phyloP scores from a whole-genome alignment of 2,888 invertebrate species.

The Bombylius discolor region DNA sequence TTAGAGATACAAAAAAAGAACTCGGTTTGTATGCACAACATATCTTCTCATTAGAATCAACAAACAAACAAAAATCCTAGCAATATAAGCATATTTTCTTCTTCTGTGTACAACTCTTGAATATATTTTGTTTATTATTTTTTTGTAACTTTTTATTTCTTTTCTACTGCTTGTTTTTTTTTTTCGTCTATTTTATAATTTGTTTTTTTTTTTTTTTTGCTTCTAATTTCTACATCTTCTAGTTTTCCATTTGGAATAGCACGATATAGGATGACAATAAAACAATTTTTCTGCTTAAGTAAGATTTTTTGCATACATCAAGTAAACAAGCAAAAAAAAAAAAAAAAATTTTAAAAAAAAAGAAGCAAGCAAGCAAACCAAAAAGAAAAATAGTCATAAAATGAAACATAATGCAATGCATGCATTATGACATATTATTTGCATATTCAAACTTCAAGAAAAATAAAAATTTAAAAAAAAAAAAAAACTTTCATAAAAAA shows the following conservation, averaged over 20 bases:
- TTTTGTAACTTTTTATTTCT: no score
- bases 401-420: no score
- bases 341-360: no score
- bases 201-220: not conserved
- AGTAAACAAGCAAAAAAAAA: no score
- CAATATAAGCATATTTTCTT: not conserved
- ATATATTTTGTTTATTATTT: not conserved
- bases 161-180: no score
- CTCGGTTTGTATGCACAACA: not conserved
- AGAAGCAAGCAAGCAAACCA: no score
- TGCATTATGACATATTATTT: not conserved
- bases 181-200: no score
- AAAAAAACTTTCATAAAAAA: not conserved
- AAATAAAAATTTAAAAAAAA: not conserved
- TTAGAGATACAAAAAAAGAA: no score
- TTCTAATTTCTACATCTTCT: not conserved
- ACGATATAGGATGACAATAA: conserved; percentile 4
- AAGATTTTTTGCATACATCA: not conserved
- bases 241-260: conserved; percentile 5
- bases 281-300: conserved; percentile 8
- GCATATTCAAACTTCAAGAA: not conserved
- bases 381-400: no score
- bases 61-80: not conserved
- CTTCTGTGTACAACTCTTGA: not conserved
- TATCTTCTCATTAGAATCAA: not conserved